A percentile compares a stretch with the other conserved stretches of the same genome.
These are phyloP conservation scores for Hirundo rustica DNA, from an alignment of 2,797 vertebrate genomes.

Conservation along the genomic window DNA sequence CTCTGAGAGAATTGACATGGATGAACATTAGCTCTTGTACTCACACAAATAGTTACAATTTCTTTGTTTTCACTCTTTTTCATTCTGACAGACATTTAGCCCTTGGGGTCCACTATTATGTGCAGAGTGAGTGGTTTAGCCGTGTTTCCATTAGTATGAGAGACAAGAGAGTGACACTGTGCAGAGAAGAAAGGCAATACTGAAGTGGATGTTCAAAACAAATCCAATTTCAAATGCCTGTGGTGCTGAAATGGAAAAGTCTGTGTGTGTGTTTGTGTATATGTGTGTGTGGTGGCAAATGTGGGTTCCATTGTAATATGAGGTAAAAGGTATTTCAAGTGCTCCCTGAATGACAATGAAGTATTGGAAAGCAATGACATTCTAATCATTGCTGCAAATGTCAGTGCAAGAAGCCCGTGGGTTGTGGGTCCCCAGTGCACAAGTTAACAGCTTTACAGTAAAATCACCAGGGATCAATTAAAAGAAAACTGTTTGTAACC, in stretches of 20 bases:
- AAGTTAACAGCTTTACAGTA: conserved; percentile 76
- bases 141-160: conserved; percentile 70
- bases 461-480: conserved; percentile 78
- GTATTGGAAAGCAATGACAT: conserved; percentile 77
- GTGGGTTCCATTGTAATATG: conserved; percentile 52
- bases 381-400: conserved; percentile 80
- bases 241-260: conserved; percentile 42
- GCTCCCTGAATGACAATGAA: conserved; percentile 76
- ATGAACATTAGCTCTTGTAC: conserved; percentile 12
- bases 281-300: not conserved
- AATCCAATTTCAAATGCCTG: conserved; percentile 64
- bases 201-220: conserved; percentile 59
- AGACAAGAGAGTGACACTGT: conserved; percentile 55
- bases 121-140: conserved; percentile 55
- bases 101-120: conserved; percentile 60
- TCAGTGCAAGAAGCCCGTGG: conserved; percentile 73
- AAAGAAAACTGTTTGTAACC: conserved; percentile 75
- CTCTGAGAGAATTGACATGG: conserved; percentile 41
- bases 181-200: conserved; percentile 42
- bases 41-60: conserved; percentile 40
- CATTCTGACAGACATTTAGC: conserved; percentile 65
- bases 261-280: not conserved
- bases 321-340: conserved; percentile 57
- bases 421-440: conserved; percentile 62
- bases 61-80: conserved; percentile 68